Conservation (phyloP, 2,888 invertebrate genomes). For the Dione vanillae region DNA sequence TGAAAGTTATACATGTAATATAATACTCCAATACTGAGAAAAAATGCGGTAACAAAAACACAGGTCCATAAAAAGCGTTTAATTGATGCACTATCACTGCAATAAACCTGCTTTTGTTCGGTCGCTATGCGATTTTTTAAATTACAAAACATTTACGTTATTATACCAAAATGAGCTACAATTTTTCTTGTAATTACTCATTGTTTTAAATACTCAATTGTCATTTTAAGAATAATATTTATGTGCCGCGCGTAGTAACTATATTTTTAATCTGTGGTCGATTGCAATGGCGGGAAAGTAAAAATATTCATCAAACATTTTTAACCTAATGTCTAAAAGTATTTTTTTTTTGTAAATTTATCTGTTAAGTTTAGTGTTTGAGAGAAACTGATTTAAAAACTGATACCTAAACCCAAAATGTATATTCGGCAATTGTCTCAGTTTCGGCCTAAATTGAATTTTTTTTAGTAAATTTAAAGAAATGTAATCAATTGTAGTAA, state of each 20-base stretch:
- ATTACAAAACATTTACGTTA: not conserved
- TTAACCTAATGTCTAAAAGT: no score
- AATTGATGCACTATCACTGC: not conserved
- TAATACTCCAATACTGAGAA: not conserved
- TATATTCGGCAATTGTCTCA: no score
- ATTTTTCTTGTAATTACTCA: not conserved
- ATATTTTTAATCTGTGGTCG: no score
- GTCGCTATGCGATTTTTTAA: not conserved
- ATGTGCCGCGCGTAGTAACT: not conserved
- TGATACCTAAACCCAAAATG: no score
- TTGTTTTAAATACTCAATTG: not conserved
- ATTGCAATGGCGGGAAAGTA: no score
- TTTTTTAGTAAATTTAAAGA: no score
- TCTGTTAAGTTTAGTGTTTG: no score
- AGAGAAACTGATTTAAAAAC: no score
- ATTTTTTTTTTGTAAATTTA: no score
- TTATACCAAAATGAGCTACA: not conserved
- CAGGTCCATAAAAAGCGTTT: not conserved
- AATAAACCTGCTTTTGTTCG: conserved; percentile 15
- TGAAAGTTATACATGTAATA: not conserved
- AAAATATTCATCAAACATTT: no score
- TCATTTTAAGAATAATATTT: not conserved
- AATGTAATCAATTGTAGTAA: no score
- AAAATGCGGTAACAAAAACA: conserved; percentile 1
- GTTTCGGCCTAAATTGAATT: no score